Evolutionary conservation across 2,888 invertebrate species (phyloP).

Genomic region (Brachycybe producta): DNA sequence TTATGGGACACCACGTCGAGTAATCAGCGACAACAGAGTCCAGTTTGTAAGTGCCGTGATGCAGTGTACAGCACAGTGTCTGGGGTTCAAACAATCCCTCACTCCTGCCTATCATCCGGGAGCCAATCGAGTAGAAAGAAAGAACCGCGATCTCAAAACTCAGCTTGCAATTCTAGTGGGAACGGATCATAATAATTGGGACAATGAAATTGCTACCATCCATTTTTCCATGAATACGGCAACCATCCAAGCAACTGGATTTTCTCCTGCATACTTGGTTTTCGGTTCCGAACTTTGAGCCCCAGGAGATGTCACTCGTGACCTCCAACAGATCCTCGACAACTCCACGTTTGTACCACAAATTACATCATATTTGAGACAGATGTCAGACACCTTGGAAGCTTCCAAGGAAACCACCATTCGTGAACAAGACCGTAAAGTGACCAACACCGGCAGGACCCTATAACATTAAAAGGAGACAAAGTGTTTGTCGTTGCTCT

Average conservation of each 20-base stretch:
- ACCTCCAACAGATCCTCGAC: background rate
- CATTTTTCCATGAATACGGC: constrained; percentile 11
- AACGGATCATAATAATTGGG: constrained; percentile 7
- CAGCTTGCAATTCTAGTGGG: constrained; percentile 10
- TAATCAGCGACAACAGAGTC: background rate
- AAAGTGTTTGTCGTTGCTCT: background rate
- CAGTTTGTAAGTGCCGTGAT: background rate
- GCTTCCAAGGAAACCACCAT: background rate
- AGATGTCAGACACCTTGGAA: background rate
- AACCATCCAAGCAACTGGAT: background rate
- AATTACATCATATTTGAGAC: too few relatives aligned
- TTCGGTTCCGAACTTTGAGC: constrained; percentile 12
- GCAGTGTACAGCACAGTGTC: background rate
- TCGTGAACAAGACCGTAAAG: background rate
- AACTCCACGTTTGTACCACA: background rate
- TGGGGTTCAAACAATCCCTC: background rate
- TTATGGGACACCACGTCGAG: constrained; percentile 6
- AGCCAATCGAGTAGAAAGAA: constrained; percentile 14
- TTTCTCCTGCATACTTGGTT: constrained; percentile 1
- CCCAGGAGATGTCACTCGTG: background rate
- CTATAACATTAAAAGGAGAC: background rate
- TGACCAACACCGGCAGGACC: background rate
- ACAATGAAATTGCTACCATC: constrained; percentile 4
- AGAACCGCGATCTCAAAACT: background rate
- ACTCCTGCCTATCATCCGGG: constrained; percentile 13